Evolutionary conservation across 2,113 vertebrate genomes (phyloP).

Genomic region (Corynorhinus townsendii): DNA sequence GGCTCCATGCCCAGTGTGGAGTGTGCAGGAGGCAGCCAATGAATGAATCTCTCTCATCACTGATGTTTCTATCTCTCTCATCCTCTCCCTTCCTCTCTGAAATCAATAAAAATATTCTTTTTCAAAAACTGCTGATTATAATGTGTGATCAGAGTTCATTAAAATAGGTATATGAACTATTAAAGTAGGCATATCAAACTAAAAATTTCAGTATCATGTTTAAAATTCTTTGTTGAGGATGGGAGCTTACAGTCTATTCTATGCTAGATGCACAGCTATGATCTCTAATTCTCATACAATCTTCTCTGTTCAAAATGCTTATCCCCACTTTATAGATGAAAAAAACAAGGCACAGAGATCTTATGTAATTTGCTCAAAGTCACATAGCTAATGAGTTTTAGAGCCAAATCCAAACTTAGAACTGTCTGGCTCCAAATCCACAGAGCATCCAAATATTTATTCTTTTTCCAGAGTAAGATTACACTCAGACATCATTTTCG

Average conservation of each 20-base stretch:
- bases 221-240: background rate
- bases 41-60: no score
- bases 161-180: background rate
- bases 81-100: no score
- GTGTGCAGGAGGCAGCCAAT: no score
- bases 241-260: background rate
- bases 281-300: background rate
- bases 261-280: background rate
- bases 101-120: background rate
- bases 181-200: background rate
- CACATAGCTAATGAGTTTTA: background rate
- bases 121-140: background rate
- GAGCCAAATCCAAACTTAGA: constrained; percentile 23
- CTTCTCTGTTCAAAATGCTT: background rate
- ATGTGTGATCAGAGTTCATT: background rate
- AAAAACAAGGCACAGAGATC: background rate
- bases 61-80: no score
- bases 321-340: constrained; percentile 13
- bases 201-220: background rate
- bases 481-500: background rate
- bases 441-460: background rate
- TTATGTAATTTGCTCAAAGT: background rate
- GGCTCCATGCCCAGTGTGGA: no score
- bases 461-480: constrained; percentile 8
- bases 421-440: background rate